Evolutionary conservation across 2,797 vertebrate genomes (phyloP).

Genomic region (Anguilla anguilla): DNA sequence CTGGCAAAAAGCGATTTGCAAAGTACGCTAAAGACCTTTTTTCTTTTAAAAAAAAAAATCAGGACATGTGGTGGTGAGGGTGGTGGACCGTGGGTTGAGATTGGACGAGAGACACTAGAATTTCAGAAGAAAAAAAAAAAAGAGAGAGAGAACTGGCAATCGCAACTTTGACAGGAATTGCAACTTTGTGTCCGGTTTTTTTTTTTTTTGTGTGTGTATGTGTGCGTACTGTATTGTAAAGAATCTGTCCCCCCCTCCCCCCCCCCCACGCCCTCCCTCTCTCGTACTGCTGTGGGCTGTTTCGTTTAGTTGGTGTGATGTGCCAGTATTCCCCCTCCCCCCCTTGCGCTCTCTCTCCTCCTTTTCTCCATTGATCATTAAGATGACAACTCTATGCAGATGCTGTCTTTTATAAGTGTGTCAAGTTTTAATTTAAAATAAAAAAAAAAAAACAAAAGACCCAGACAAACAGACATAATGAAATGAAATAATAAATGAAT

Average conservation of each 20-base stretch:
- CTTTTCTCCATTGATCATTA: conserved; percentile 79
- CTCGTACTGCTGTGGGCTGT: conserved; percentile 57
- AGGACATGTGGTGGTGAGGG: background rate
- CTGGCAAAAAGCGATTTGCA: conserved; percentile 21
- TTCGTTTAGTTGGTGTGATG: conserved; percentile 66
- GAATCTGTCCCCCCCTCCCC: conserved; percentile 58
- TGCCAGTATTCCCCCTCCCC: conserved; percentile 51
- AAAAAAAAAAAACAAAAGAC: conserved; percentile 70
- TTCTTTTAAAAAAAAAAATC: background rate
- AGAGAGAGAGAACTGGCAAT: conserved; percentile 44
- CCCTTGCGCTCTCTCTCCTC: conserved; percentile 35
- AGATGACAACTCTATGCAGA: conserved; percentile 88
- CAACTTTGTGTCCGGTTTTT: conserved; percentile 80
- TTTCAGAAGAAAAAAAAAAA: conserved; percentile 14
- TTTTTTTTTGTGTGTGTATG: conserved; percentile 77
- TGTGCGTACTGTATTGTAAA: conserved; percentile 83
- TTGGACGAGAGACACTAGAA: background rate
- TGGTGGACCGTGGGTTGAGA: conserved; percentile 1
- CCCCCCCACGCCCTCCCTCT: conserved; percentile 8
- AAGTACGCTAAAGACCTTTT: conserved; percentile 16
- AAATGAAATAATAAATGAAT: conserved; percentile 79
- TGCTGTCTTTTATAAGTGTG: conserved; percentile 88
- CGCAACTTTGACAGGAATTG: conserved; percentile 79
- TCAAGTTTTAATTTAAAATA: conserved; percentile 81
- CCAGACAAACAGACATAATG: conserved; percentile 78